Evolutionary conservation across 2,113 vertebrate species (phyloP), one percentile per base, ranked within the genome.

Genomic region (Melanotaenia duboulayi): DNA sequence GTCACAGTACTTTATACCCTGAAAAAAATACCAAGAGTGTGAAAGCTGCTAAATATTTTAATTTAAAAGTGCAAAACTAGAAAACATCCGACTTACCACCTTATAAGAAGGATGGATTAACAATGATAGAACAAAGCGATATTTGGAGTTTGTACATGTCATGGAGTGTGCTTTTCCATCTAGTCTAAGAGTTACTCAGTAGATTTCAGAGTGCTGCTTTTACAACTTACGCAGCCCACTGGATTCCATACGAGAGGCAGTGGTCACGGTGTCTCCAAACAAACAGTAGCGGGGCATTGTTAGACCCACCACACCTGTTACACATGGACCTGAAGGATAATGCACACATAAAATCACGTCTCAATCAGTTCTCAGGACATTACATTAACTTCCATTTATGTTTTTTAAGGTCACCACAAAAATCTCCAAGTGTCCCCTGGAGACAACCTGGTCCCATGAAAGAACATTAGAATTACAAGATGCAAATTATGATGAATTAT

Each of bases 221-320:
- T 16, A 23, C 20, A 54, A 90, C 94, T 89, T 82, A 94, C 94
- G 92, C 82, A 94, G 54, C 46, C 94, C 93, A 7, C 79, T 90
- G 71, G 94, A 91, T 82, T 95, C 95, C 94, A 94, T 94, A 2
- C 90, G 92, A 46, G 94, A 95, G 10, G 94, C 94, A 0, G 92
- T 95, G 74, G 74, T 94, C 40, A 95, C 93, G 0, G 94, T 95
- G 82, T 95, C 93, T 56, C 94, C 94, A 63, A 95, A 95, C 61
- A 95, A 90, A 74, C 95, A 95, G 83, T 95, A 95, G 20, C 94
- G 89, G n/a, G 94, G 93, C 95, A 95, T 95, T 0, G 92, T 95
- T 61, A 95, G 90, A 16, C 94, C 94, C 4, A 95, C 94, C 24
- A 95, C 94, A 0, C 94, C 94, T 3, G 94, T 87, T 19, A 95